A percentile compares a stretch with the other conserved stretches of the same genome.
These are phyloP conservation scores for Phymastichus coffea DNA, from an alignment of 1,140 invertebrate species.

Conservation along the genomic window DNA sequence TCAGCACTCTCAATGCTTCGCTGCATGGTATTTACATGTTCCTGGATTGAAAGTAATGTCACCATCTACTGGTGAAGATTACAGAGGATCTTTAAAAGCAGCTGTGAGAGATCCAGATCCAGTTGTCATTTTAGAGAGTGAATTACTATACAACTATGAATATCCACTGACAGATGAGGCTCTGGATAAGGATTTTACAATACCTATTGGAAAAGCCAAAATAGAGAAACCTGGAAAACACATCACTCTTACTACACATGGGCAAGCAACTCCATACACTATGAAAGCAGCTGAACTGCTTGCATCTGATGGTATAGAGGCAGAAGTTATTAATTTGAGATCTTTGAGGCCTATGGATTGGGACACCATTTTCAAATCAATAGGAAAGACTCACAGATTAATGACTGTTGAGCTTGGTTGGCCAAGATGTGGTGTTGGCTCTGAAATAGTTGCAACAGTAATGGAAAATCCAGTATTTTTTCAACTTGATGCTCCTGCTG, in stretches of 20 bases:
- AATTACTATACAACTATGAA: slow-evolving; percentile 65
- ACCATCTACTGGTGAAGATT: slow-evolving; percentile 71
- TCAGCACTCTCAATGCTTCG: slow-evolving; percentile 77
- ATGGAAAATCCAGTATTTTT: slow-evolving; percentile 67
- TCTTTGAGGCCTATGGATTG: slow-evolving; percentile 68
- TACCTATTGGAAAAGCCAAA: slow-evolving; percentile 78
- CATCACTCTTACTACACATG: slow-evolving; percentile 65
- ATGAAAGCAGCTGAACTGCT: slow-evolving; percentile 69
- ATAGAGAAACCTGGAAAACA: slow-evolving; percentile 69
- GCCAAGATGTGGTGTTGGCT: slow-evolving; percentile 69
- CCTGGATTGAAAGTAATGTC: slow-evolving; percentile 75
- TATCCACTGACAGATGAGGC: slow-evolving; percentile 58
- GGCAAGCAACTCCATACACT: slow-evolving; percentile 57
- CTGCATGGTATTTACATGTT: slow-evolving; percentile 69
- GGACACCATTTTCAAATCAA: slow-evolving; percentile 65
- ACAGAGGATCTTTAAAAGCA: slow-evolving; percentile 67
- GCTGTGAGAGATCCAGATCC: slow-evolving; percentile 70
- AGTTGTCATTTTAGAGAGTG: slow-evolving; percentile 73
- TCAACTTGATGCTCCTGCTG: slow-evolving; percentile 69
- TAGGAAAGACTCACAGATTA: slow-evolving; percentile 71
- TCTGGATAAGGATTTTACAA: slow-evolving; percentile 65
- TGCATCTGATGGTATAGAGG: slow-evolving; percentile 58
- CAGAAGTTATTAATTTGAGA: slow-evolving; percentile 74
- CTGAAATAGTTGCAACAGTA: slow-evolving; percentile 67
- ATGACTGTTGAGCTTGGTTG: slow-evolving; percentile 74